These are phyloP conservation scores for Uloborus plumipes DNA, from an alignment of 2,888 invertebrate species.

Conservation along the genomic window DNA sequence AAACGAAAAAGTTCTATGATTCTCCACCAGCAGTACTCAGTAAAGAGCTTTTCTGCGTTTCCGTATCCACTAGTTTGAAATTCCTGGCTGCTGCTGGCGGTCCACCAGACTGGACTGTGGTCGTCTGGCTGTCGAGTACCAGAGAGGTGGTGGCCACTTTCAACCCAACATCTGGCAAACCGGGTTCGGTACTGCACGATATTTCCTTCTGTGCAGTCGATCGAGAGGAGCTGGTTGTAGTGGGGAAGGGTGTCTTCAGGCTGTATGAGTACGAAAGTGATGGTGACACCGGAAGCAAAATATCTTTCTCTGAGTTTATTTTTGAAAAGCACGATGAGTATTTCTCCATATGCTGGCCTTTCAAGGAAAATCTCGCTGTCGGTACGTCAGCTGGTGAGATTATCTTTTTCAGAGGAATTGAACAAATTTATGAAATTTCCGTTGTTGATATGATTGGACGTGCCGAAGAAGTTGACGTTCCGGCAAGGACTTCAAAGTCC, in stretches of 20 bases:
- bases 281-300: background rate
- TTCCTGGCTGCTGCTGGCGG: constrained; percentile 30
- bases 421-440: constrained; percentile 20
- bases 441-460: background rate
- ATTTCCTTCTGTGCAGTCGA: constrained; percentile 38
- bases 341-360: constrained; percentile 29
- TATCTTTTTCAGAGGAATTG: constrained; percentile 44
- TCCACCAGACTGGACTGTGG: constrained; percentile 33
- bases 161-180: constrained; percentile 5
- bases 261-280: constrained; percentile 34
- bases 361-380: constrained; percentile 49
- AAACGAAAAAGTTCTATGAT: constrained; percentile 17
- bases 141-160: constrained; percentile 15
- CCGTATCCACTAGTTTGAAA: constrained; percentile 27
- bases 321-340: constrained; percentile 45
- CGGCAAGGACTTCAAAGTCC: no score
- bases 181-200: background rate
- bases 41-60: constrained; percentile 10
- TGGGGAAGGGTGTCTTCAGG: constrained; percentile 32
- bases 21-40: background rate
- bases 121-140: constrained; percentile 36
- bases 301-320: constrained; percentile 12
- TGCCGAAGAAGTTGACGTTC: background rate
- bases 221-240: constrained; percentile 30
- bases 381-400: constrained; percentile 21